Base-by-base conservation (phyloP, 2,113 vertebrate species). In the Raja brachyura region DNA sequence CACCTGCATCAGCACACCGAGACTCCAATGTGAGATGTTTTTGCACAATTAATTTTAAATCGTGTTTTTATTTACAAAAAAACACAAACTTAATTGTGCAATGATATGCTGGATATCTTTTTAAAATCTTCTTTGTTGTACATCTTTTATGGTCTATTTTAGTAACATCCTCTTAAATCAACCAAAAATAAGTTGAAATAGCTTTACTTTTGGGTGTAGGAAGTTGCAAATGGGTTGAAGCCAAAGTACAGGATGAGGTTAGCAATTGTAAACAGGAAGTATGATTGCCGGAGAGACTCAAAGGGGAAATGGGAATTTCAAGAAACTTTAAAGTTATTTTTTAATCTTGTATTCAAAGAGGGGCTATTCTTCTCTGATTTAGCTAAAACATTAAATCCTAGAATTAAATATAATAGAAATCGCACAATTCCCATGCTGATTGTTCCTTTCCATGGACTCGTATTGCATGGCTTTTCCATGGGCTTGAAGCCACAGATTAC, bases 181-280 rank as follows among this genome's bases (percentile, higher is more conserved):
- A 70, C 66, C 66, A 70, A 92, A 92, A 92, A 92, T 92, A 90
- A 90, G 31, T 68, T 63, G 31, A 16, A 25, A 90, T 18, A 22
- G 18, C 33, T 33, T 73, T 92, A 39, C 20, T 73, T 48, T 39
- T 22, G 90, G 66, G 20, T 68, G 11, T 22, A 48, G 90, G 90
- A 92, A 73, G 68, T 10, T 22, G 9, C 90, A 73, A 92, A 92
- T 18, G 5, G 90, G 33, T 73, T 88, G 90, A 48, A 92, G 90
- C 68, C 88, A 39, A 63, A 56, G 59, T 88, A 31, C 83, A 88
- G 66, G 68, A 70, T 92, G 33, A 92, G 39, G 73, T 92, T 88
- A 73, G 68, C 66, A 92, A 54, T 73, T 39, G 68, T 73, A 92
- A 92, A 54, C 66, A 92, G 88, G 88, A 92, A 92, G 39, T 54